These are phyloP conservation scores for Frieseomelitta varia DNA, from an alignment of 1,140 invertebrate genomes.

Conservation along the genomic window DNA sequence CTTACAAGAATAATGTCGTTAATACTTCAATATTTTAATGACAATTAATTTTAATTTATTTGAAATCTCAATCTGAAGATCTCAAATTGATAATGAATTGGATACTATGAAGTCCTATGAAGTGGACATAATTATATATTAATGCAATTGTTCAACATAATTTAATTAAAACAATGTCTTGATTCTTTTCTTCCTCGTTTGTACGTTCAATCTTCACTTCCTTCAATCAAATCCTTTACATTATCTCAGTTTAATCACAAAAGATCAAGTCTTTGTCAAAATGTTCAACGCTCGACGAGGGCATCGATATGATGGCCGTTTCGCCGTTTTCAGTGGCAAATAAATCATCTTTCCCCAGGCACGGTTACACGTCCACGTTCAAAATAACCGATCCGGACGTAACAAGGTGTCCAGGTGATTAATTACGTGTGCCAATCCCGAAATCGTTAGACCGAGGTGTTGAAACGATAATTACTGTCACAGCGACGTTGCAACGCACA, in stretches of 20 bases:
- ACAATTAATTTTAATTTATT: no score
- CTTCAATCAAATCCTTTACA: neutral
- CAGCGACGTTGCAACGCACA: neutral
- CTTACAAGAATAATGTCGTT: no score
- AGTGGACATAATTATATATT: no score
- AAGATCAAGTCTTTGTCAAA: neutral
- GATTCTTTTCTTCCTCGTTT: neutral
- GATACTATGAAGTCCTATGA: no score
- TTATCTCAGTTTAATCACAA: neutral
- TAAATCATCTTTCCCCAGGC: neutral
- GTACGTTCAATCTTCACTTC: neutral
- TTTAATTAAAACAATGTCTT: no score
- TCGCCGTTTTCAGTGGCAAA: neutral
- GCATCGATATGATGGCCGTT: neutral
- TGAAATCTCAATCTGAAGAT: no score
- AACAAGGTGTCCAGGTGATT: neutral
- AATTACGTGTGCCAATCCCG: neutral
- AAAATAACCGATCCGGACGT: neutral
- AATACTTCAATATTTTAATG: no score
- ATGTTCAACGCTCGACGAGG: neutral
- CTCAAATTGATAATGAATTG: no score
- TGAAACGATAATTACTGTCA: constrained; percentile 28
- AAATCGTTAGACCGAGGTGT: neutral
- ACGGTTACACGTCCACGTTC: neutral
- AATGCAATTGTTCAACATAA: no score